These are phyloP conservation scores for Caenorhabditis briggsae DNA, from an alignment of 1,140 invertebrate genomes.

Conservation along the genomic window DNA sequence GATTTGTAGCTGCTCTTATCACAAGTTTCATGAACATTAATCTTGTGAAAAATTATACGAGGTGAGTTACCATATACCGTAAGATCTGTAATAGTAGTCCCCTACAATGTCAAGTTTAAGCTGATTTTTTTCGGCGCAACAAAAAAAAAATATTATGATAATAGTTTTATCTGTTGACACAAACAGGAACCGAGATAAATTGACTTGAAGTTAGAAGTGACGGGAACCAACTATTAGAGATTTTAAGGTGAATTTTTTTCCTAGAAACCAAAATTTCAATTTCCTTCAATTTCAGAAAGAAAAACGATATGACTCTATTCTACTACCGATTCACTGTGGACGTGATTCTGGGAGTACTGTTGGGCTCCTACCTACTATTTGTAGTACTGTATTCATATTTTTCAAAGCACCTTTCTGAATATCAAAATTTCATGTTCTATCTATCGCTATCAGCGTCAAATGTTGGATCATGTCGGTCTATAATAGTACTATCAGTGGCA, in stretches of 20 bases:
- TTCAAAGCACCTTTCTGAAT: not conserved
- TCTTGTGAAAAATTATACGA: not conserved
- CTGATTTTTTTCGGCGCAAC: too few species aligned
- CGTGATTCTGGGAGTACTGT: not conserved
- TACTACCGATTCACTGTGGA: not conserved
- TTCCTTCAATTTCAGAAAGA: not conserved
- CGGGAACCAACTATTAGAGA: too few species aligned
- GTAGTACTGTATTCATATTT: not conserved
- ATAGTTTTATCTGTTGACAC: too few species aligned
- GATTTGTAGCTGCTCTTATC: not conserved
- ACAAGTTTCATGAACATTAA: not conserved
- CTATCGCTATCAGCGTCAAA: not conserved
- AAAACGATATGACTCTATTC: constrained; percentile 6
- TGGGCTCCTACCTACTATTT: not conserved
- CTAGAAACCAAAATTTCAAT: not conserved
- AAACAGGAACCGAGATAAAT: too few species aligned
- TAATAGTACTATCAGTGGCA: not conserved
- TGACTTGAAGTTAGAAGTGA: too few species aligned
- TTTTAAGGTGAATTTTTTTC: too few species aligned
- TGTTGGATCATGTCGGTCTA: not conserved
- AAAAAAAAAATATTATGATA: too few species aligned
- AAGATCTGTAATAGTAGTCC: too few species aligned
- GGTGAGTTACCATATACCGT: not conserved
- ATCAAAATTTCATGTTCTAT: not conserved
- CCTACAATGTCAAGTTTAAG: too few species aligned